A percentile compares a stretch with the other conserved stretches of the same genome.
Evolutionary conservation across 2,888 invertebrate species (phyloP).

Genomic region (Colletes collaris): DNA sequence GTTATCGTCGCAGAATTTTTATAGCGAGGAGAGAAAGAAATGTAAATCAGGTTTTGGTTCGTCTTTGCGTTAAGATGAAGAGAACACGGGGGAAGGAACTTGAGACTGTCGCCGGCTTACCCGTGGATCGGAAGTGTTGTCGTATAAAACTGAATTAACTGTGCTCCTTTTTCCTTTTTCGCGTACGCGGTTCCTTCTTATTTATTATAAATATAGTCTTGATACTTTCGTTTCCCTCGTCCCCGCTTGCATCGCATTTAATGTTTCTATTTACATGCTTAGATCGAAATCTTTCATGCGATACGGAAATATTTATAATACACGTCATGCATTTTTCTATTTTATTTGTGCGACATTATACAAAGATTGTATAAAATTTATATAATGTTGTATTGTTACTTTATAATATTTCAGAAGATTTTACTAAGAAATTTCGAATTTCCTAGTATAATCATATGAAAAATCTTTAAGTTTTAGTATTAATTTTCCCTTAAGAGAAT

Average conservation of each 20-base stretch:
- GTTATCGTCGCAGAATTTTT: slow-evolving; percentile 82
- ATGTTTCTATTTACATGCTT: slow-evolving; percentile 25
- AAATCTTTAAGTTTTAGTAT: too few species aligned
- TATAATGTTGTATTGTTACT: too few species aligned
- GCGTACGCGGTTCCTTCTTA: slow-evolving; percentile 33
- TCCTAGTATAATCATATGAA: too few species aligned
- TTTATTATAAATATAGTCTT: slow-evolving; percentile 51
- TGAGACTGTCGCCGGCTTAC: slow-evolving; percentile 49
- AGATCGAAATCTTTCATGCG: slow-evolving; percentile 12
- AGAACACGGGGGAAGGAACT: slow-evolving; percentile 47
- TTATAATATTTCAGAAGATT: too few species aligned
- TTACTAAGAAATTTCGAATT: too few species aligned
- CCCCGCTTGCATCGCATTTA: slow-evolving; percentile 14
- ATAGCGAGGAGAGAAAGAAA: slow-evolving; percentile 80
- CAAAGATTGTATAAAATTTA: too few species aligned
- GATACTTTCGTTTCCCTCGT: slow-evolving; percentile 2
- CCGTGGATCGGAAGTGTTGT: slow-evolving; percentile 55
- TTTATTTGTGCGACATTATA: too few species aligned
- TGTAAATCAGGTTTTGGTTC: slow-evolving; percentile 78
- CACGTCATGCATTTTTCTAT: too few species aligned
- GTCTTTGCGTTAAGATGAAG: slow-evolving; percentile 54
- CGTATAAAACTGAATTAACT: slow-evolving; percentile 60
- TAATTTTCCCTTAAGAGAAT: too few species aligned
- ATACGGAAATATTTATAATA: not conserved
- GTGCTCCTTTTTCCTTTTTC: slow-evolving; percentile 26